phyloP scores from a whole-genome alignment of 2,888 invertebrate genomes.

The Eupithecia vulgata region DNA sequence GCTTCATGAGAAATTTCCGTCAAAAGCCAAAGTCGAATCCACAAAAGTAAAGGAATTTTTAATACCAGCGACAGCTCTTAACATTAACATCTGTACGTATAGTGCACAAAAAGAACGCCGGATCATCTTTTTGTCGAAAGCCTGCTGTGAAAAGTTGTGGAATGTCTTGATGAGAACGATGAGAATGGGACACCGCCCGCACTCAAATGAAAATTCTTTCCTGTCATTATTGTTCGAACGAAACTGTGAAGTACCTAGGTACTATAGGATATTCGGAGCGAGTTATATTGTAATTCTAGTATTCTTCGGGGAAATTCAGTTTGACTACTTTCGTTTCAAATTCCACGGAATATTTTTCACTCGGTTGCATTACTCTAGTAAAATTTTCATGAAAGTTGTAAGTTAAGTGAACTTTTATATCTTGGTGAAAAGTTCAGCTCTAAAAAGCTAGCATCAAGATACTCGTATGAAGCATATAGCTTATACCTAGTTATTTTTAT shows the following conservation, averaged over 20 bases:
- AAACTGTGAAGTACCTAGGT: conserved; percentile 55
- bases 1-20: conserved; percentile 30
- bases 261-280: conserved; percentile 44
- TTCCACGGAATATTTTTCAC: conserved; percentile 13
- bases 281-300: conserved; percentile 24
- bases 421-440: conserved; percentile 6
- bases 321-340: conserved; percentile 15
- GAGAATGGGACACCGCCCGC: conserved; percentile 60
- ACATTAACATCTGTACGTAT: conserved; percentile 48
- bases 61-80: conserved; percentile 45
- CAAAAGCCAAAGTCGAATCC: conserved; percentile 26
- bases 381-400: conserved; percentile 8
- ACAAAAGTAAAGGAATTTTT: conserved; percentile 47
- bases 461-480: not conserved
- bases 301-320: conserved; percentile 19
- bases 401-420: conserved; percentile 14
- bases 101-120: conserved; percentile 52
- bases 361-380: conserved; percentile 8
- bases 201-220: conserved; percentile 78
- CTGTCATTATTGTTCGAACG: conserved; percentile 71
- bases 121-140: conserved; percentile 64
- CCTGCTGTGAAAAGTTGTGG: conserved; percentile 69
- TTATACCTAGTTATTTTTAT: not conserved
- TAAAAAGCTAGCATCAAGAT: not conserved
- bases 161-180: conserved; percentile 72